Evolutionary conservation across 2,797 vertebrate genomes (phyloP).

Genomic region (Trematomus bernacchii): DNA sequence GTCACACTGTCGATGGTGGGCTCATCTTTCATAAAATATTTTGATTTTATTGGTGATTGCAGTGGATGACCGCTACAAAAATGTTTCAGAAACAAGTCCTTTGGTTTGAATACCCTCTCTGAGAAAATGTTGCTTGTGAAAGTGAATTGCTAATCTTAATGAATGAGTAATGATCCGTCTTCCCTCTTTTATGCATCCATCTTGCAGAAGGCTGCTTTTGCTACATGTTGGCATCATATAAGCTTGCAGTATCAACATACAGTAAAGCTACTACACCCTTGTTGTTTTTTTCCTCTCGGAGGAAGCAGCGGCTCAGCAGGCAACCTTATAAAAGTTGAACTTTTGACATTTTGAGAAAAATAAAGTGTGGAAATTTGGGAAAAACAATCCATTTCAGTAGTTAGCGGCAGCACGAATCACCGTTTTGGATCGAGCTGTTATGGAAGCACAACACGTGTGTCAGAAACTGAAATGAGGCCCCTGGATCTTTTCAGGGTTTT

Average conservation of each 20-base stretch:
- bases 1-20: constrained; percentile 20
- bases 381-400: constrained; percentile 20
- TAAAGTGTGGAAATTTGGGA: constrained; percentile 19
- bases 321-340: constrained; percentile 9
- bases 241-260: not conserved
- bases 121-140: constrained; percentile 16
- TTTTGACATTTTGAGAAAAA: constrained; percentile 33
- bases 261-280: not conserved
- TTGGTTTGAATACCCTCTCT: constrained; percentile 13
- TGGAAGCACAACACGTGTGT: constrained; percentile 33
- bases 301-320: constrained; percentile 19
- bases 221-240: not conserved
- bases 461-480: constrained; percentile 42
- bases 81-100: constrained; percentile 11
- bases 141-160: constrained; percentile 43
- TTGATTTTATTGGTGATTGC: constrained; percentile 24
- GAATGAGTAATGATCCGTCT: constrained; percentile 25
- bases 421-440: constrained; percentile 35
- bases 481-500: constrained; percentile 47
- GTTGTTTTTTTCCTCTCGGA: not conserved
- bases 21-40: constrained; percentile 33
- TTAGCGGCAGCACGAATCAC: constrained; percentile 25
- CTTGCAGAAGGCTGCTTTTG: constrained; percentile 17
- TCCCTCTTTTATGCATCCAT: not conserved
- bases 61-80: constrained; percentile 5